A percentile compares a stretch with the other conserved stretches of the same genome.
Conservation (phyloP, 2,888 invertebrate genomes). For the Himalopsyche kuldschensis region DNA sequence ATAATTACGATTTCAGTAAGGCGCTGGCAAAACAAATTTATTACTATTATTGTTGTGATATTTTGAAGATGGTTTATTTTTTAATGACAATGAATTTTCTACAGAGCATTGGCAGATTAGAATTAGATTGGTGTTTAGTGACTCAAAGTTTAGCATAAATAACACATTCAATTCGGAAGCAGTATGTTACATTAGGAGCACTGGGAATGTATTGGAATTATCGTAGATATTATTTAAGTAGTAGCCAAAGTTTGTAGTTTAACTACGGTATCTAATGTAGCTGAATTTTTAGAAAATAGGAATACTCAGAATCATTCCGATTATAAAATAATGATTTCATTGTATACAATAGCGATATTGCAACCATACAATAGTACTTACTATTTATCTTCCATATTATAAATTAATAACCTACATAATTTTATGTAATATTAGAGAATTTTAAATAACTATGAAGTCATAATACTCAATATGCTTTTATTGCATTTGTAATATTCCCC, state of each 20-base stretch:
- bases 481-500: background rate
- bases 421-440: background rate
- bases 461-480: background rate
- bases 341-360: background rate
- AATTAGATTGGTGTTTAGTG: constrained; percentile 21
- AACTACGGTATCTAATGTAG: constrained; percentile 23
- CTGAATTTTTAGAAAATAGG: constrained; percentile 21
- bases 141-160: constrained; percentile 8
- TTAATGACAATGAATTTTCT: background rate
- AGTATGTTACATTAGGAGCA: constrained; percentile 4
- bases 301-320: constrained; percentile 22
- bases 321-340: background rate
- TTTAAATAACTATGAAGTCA: background rate
- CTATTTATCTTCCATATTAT: background rate
- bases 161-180: background rate
- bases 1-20: no score
- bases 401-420: background rate
- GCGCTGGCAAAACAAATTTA: no score
- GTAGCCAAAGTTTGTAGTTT: constrained; percentile 23
- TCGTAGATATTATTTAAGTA: constrained; percentile 21
- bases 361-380: background rate
- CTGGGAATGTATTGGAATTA: constrained; percentile 18
- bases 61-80: no score
- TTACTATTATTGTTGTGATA: no score
- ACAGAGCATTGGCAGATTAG: constrained; percentile 14